A percentile compares a stretch with the other conserved stretches of the same genome.
phyloP scores from a whole-genome alignment of 2,797 vertebrate genomes.

The Artibeus lituratus region DNA sequence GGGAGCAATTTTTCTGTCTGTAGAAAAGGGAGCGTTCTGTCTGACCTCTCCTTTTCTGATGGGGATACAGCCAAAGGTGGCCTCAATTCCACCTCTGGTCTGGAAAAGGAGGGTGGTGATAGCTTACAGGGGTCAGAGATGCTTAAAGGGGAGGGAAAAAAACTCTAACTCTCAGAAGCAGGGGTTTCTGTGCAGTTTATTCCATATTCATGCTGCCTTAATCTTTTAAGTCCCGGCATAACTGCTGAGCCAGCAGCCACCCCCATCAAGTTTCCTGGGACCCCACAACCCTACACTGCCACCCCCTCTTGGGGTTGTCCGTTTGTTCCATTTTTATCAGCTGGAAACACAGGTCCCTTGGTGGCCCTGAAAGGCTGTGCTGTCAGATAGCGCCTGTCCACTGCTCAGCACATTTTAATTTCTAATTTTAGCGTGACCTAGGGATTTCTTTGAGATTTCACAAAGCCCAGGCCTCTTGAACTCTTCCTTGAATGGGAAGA shows the following conservation, averaged over 20 bases:
- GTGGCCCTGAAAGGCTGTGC: neutral
- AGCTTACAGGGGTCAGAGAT: neutral
- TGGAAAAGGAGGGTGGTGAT: neutral
- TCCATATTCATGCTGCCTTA: neutral
- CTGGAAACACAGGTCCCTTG: neutral
- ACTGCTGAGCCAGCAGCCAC: neutral
- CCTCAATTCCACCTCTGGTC: neutral
- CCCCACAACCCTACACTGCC: neutral
- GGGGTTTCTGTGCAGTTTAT: neutral
- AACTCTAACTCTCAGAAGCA: neutral
- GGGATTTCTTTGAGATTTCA: slow-evolving; percentile 56
- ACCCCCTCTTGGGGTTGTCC: neutral
- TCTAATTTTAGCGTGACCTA: slow-evolving; percentile 62
- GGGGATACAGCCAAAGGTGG: neutral
- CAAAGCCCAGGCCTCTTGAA: slow-evolving; percentile 45
- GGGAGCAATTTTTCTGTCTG: neutral
- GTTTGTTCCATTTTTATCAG: neutral
- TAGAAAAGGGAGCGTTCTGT: neutral
- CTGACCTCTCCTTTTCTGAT: neutral
- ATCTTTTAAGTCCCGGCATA: neutral
- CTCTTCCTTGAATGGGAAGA: slow-evolving; percentile 31
- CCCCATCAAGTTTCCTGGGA: neutral
- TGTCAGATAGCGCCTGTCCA: neutral
- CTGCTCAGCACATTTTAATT: slow-evolving; percentile 15
- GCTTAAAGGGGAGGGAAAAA: neutral